phyloP scores from a whole-genome alignment of 1,140 invertebrate genomes.

The Leptinotarsa texana region DNA sequence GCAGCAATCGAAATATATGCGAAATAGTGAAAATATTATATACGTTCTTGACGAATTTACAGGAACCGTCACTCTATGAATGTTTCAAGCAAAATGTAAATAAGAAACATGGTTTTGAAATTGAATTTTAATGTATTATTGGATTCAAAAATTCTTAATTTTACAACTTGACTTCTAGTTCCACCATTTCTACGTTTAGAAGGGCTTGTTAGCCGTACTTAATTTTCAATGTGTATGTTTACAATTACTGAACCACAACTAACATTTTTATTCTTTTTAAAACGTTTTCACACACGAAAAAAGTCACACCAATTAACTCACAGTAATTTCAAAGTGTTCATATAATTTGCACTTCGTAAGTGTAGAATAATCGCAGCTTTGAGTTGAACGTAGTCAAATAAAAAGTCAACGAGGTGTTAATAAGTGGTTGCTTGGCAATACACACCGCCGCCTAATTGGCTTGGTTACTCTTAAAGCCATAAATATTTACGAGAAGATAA shows the following conservation, averaged over 20 bases:
- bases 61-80: too few relatives aligned
- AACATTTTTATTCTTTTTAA: background rate
- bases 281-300: background rate
- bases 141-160: too few relatives aligned
- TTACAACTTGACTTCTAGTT: too few relatives aligned
- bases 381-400: conserved; percentile 1
- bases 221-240: background rate
- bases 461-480: background rate
- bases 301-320: conserved; percentile 5
- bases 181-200: too few relatives aligned
- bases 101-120: too few relatives aligned
- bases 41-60: too few relatives aligned
- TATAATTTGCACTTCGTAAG: conserved; percentile 12
- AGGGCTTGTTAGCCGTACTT: too few relatives aligned
- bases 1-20: too few relatives aligned
- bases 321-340: background rate
- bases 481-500: conserved; percentile 6
- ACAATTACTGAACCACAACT: background rate
- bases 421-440: conserved; percentile 17
- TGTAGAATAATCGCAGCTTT: conserved; percentile 10
- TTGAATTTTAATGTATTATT: too few relatives aligned
- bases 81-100: too few relatives aligned
- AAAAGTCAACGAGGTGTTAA: conserved; percentile 25
- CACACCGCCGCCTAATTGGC: conserved; percentile 10
- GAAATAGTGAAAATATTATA: too few relatives aligned